Conservation (phyloP, 2,797 vertebrate genomes). For the Anomalospiza imberbis region DNA sequence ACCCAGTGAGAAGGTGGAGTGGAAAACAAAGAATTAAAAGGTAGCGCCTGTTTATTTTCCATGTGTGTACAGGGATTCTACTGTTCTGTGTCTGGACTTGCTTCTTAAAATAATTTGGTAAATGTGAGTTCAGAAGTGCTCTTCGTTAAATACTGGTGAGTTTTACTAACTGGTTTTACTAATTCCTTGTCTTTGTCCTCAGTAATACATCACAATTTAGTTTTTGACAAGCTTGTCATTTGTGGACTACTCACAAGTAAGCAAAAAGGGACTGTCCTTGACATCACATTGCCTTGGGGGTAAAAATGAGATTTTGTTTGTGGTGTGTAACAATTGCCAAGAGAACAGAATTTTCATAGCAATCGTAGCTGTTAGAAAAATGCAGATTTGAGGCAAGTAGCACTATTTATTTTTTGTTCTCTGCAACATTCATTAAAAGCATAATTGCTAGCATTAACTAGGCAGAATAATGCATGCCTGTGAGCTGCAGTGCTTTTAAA, state of each 20-base stretch:
- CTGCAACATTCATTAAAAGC: background rate
- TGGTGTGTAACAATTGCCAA: background rate
- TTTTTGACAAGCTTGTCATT: background rate
- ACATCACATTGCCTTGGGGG: background rate
- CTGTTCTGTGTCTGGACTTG: background rate
- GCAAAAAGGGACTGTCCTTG: background rate
- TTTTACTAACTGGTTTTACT: background rate
- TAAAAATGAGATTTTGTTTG: background rate
- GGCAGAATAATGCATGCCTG: background rate
- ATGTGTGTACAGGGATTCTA: background rate
- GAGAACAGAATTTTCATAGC: background rate
- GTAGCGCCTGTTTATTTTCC: background rate
- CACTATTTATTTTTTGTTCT: background rate
- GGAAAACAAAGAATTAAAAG: background rate
- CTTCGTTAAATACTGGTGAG: background rate
- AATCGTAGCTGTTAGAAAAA: background rate
- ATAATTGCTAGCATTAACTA: background rate
- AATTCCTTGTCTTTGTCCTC: background rate
- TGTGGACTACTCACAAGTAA: background rate
- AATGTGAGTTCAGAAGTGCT: background rate
- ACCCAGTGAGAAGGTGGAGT: background rate
- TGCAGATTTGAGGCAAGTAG: background rate
- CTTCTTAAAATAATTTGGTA: fast-evolving
- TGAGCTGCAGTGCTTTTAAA: background rate
- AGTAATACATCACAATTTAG: background rate